Base-by-base conservation (phyloP, 2,113 vertebrate species). In the Xiphias gladius region DNA sequence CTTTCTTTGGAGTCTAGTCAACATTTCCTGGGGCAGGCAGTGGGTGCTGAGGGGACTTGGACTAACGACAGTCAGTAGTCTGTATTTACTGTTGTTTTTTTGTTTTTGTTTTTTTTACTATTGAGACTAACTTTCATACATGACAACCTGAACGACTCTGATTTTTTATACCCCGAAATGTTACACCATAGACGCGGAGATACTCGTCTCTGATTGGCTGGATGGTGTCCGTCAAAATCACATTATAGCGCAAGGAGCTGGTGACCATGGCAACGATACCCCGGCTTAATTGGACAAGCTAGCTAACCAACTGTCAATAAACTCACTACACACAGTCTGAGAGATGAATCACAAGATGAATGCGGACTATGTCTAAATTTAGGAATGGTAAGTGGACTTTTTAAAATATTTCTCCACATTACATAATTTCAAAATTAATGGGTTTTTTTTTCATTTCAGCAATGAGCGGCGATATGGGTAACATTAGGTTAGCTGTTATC, bases 161-260 rank as follows among this genome's bases (percentile, higher is more conserved):
- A 39, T 39, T 39, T 39, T 39, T 39, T 39, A 7, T 39, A 1
- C 37, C 7, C 37, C 5, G 9, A 39, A 39, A 39, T 39, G 37
- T 7, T 39, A 39, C 6, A 39, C 1, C 37, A 10, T 46, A 14
- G 43, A 8, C 12, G 46, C 4, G 5, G 39, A 32, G n/a, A 8
- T 48, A 28, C 39, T 74, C 14, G 17, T 37, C 35, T 71, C 65
- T 82, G 66, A 85, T 85, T 85, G 82, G 75, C 70, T 84, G 24
- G 16, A 61, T 54, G 57, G 43, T 19, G 22, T 68, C 55, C 0
- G 19, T 14, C 20, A 30, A 57, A 39, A 20, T 50, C 12, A 11
- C 41, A 12, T 46, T n/a, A 22, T 5, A 12, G 7, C 9, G 3
- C n/a, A 26, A 2, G 28, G 55, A 6, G 12, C 26, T 24, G 35